Evolutionary conservation across 2,797 vertebrate species (phyloP), one percentile per base, ranked within the genome.

Genomic region (Coregonus suidteri): DNA sequence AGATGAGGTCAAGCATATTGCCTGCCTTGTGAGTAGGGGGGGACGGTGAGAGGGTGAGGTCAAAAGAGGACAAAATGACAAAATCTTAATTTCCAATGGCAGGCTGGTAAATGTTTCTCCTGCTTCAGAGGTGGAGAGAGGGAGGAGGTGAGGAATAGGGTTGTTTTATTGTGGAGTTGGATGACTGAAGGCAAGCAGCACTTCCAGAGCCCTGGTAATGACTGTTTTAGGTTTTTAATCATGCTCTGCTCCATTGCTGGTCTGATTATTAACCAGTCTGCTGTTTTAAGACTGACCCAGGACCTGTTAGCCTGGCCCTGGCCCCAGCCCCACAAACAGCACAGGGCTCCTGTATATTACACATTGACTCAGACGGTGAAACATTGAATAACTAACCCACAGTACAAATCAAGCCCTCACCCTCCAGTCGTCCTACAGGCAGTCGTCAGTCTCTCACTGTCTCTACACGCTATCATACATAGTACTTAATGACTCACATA

Each of bases 31-130:
- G 25, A 25, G 25, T 25, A 25, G 25, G 25, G 25, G 25, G 25
- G 25, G 25, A 25, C 25, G 25, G 25, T 25, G 1, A 25, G 1
- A 25, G 25, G 25, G 25, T 25, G 25, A 25, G 25, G 25, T 25
- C 25, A 25, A 25, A 25, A 25, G 25, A 25, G 25, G 25, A 25
- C 25, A 25, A 25, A 25, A 25, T 25, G 25, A 25, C 25, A 25
- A 25, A 25, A 25, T 25, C 25, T 25, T 25, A 25, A 25, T 7
- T 69, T 78, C 71, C 66, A 78, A 80, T 75, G 67, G 74, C 79
- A 35, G 64, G 56, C 75, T 75, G 65, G 47, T 72, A 79, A 81
- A 84, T 84, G 81, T 73, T 73, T 81, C 74, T 84, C 59, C 65
- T 81, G 86, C 81, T 79, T 74, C 59, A 70, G 30, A 41, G 79